Evolutionary conservation across 2,113 vertebrate genomes (phyloP).

Genomic region (Apteryx owenii): DNA sequence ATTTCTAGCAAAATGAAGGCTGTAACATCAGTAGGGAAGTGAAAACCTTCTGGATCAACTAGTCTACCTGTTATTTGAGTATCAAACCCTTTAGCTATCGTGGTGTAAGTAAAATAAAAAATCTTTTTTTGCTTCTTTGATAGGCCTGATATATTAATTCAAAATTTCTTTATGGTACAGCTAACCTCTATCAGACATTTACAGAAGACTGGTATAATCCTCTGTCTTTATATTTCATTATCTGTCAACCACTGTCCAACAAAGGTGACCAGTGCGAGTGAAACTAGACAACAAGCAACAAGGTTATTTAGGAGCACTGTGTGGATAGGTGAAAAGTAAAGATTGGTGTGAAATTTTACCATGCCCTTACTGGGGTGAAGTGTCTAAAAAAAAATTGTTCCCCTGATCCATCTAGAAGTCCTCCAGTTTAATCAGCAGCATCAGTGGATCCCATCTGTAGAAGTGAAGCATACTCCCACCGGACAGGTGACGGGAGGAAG

Average conservation of each 20-base stretch:
- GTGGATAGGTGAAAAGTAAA: neutral
- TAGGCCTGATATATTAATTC: neutral
- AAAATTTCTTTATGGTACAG: neutral
- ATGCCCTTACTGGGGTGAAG: neutral
- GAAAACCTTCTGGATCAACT: constrained; percentile 31
- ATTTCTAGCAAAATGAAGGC: neutral
- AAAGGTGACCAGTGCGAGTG: neutral
- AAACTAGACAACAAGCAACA: neutral
- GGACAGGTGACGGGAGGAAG: neutral
- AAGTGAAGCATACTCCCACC: neutral
- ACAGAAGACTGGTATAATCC: neutral
- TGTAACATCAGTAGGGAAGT: neutral
- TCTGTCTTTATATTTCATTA: neutral
- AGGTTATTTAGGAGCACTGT: neutral
- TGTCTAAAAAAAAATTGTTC: neutral
- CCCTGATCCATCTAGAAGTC: neutral
- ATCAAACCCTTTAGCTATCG: neutral
- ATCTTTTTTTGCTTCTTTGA: neutral
- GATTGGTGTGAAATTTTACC: neutral
- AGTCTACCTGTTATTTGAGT: neutral
- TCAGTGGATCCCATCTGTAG: neutral
- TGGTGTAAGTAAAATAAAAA: neutral
- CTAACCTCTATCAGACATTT: neutral
- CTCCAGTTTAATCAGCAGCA: neutral
- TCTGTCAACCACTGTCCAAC: neutral